Evolutionary conservation across 2,888 invertebrate genomes (phyloP).

Genomic region (Limnephilus lunatus): DNA sequence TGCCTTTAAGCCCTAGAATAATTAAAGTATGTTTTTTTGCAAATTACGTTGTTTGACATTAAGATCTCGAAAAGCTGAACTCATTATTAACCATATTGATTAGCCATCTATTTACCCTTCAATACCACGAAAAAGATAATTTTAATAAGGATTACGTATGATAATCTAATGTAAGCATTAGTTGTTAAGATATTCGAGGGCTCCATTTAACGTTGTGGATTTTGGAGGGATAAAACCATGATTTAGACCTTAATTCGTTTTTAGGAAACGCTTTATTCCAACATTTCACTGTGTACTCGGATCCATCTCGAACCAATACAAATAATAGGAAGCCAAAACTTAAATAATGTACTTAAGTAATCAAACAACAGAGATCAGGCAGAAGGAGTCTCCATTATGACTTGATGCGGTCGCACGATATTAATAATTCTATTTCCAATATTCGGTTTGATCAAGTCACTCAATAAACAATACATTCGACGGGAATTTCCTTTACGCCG

Average conservation of each 20-base stretch:
- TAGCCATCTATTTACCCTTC: neutral
- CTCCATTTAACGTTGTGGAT: neutral
- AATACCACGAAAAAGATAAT: neutral
- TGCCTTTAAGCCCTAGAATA: too few relatives aligned
- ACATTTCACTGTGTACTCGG: neutral
- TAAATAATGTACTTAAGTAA: neutral
- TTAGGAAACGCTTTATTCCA: neutral
- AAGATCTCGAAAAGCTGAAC: neutral
- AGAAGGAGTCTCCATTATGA: constrained; percentile 10
- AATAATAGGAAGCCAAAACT: constrained; percentile 4
- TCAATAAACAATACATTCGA: constrained; percentile 45
- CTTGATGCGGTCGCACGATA: constrained; percentile 31
- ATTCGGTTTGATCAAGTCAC: constrained; percentile 18
- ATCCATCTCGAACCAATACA: neutral
- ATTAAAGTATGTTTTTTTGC: too few relatives aligned
- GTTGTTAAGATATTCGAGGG: neutral
- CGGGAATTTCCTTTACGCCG: neutral
- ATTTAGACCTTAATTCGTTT: neutral
- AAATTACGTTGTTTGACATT: too few relatives aligned
- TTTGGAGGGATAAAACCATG: neutral
- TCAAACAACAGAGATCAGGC: neutral
- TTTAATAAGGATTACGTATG: neutral
- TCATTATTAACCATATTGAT: neutral
- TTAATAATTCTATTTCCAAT: constrained; percentile 45
- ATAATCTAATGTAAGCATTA: neutral